Percentiles rank a stretch among this genome's conserved stretches.
Evolutionary conservation across 1,140 invertebrate species (phyloP).

Genomic region (Drosophila kikkawai): DNA sequence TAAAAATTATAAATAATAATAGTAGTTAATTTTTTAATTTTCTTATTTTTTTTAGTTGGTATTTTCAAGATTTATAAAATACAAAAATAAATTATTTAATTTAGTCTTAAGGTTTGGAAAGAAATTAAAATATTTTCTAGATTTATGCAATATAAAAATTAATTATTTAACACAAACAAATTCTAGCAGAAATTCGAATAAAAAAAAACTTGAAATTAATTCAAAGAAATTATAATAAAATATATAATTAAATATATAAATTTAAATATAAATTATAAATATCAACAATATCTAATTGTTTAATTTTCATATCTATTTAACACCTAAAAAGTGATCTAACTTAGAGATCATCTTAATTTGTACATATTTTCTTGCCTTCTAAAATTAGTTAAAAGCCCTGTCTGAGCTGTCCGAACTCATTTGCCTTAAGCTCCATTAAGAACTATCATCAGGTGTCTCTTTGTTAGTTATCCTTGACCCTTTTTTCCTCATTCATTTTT

Average conservation of each 20-base stretch:
- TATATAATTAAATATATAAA: neutral
- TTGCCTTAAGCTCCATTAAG: slow-evolving; percentile 24
- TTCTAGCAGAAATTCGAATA: too few species aligned
- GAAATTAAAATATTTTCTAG: too few species aligned
- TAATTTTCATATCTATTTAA: neutral
- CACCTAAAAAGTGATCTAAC: neutral
- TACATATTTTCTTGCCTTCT: neutral
- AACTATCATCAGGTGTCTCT: slow-evolving; percentile 44
- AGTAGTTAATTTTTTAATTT: too few species aligned
- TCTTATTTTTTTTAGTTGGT: too few species aligned
- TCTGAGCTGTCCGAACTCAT: slow-evolving; percentile 6
- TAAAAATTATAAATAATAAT: neutral
- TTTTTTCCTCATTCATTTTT: neutral
- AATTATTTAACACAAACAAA: too few species aligned
- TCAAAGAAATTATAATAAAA: too few species aligned
- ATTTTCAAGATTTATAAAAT: too few species aligned
- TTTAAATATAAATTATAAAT: neutral
- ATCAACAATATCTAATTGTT: neutral
- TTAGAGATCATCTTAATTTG: neutral
- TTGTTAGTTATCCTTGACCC: slow-evolving; percentile 39
- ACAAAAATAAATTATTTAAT: too few species aligned
- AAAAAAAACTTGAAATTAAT: too few species aligned
- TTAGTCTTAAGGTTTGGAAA: too few species aligned
- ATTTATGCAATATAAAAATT: too few species aligned
- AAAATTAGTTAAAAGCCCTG: slow-evolving; percentile 18